phyloP scores from a whole-genome alignment of 1,140 invertebrate genomes.

The Drosophila equinoxialis region DNA sequence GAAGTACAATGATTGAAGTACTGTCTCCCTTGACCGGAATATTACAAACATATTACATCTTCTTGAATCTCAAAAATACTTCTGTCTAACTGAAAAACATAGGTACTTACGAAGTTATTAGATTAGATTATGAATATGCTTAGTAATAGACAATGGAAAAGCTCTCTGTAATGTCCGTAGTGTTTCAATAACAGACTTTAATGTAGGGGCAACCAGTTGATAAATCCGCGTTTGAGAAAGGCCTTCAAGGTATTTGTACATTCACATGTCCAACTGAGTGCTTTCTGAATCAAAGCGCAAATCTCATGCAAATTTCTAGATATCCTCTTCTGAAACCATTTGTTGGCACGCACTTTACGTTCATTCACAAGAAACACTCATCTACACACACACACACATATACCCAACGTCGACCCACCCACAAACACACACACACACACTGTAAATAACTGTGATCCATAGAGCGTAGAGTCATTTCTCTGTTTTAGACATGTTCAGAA shows the following conservation, averaged over 20 bases:
- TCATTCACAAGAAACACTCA: conserved; percentile 49
- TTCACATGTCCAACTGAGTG: conserved; percentile 20
- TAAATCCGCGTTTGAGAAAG: conserved; percentile 1
- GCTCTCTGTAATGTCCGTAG: too few relatives aligned
- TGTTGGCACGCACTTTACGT: conserved; percentile 57
- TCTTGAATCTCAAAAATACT: too few relatives aligned
- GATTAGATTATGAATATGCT: too few relatives aligned
- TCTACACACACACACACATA: not conserved
- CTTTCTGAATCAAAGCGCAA: conserved; percentile 32
- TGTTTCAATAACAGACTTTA: not conserved
- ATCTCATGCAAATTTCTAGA: conserved; percentile 54
- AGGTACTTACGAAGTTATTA: too few relatives aligned
- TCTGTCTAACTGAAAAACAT: too few relatives aligned
- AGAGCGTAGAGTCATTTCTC: conserved; percentile 49
- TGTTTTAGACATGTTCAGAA: conserved; percentile 76
- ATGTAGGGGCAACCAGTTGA: too few relatives aligned
- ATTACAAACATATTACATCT: too few relatives aligned
- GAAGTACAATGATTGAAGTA: too few relatives aligned
- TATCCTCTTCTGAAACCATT: conserved; percentile 17
- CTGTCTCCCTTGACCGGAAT: too few relatives aligned
- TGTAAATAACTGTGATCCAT: conserved; percentile 5
- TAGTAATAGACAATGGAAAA: not conserved
- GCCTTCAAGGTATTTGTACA: conserved; percentile 11
- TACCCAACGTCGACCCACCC: not conserved
- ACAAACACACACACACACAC: conserved; percentile 18